These are phyloP conservation scores for Enoplolaimus lenunculus DNA, from an alignment of 2,888 invertebrate species.

Conservation along the genomic window DNA sequence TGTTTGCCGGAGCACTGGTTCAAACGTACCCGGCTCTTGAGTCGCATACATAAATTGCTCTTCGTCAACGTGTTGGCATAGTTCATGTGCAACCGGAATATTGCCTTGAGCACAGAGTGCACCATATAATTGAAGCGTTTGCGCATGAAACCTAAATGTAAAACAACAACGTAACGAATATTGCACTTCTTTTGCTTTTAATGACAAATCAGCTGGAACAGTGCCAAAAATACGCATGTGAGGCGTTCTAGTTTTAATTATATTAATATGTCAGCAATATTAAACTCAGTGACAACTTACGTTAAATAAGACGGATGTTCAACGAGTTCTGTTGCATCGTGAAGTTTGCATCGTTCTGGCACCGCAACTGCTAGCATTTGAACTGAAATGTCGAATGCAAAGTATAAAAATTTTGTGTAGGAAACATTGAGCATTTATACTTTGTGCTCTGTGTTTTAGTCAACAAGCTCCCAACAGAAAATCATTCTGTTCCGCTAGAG, in stretches of 20 bases:
- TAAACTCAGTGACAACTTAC: neutral
- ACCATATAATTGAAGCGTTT: slow-evolving; percentile 84
- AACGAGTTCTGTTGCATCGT: neutral
- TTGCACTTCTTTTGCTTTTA: no score
- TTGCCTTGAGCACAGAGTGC: slow-evolving; percentile 77
- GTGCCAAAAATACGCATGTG: no score
- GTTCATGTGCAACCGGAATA: slow-evolving; percentile 66
- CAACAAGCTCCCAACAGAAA: no score
- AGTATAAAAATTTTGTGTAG: no score
- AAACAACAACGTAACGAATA: no score
- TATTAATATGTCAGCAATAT: no score
- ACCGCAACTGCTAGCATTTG: neutral
- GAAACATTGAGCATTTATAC: no score
- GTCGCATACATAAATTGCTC: slow-evolving; percentile 91
- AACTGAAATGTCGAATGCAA: neutral
- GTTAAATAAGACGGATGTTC: neutral
- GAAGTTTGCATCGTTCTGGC: neutral
- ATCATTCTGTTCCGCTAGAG: no score
- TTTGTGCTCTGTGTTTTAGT: no score
- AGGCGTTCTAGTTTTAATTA: no score
- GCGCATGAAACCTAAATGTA: slow-evolving; percentile 70
- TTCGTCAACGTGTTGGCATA: slow-evolving; percentile 91
- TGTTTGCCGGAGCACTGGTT: no score
- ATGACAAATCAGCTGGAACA: no score
- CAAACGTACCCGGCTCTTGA: slow-evolving; percentile 70